Evolutionary conservation across 1,140 invertebrate genomes (phyloP).

Genomic region (Chymomyza costata): DNA sequence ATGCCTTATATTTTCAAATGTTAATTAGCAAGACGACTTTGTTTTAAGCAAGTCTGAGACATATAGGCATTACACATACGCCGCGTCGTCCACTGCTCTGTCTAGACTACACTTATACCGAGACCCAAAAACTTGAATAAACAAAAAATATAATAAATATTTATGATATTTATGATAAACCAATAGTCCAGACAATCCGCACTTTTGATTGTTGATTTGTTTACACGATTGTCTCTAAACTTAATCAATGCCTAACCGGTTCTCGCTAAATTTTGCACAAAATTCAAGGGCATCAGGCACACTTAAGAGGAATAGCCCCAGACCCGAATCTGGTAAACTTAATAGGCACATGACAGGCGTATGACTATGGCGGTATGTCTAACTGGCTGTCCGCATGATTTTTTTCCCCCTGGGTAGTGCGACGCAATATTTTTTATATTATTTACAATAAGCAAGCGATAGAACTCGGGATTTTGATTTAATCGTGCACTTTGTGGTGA

Average conservation of each 20-base stretch:
- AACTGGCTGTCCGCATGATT: too few relatives aligned
- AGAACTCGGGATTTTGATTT: too few relatives aligned
- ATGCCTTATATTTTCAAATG: too few relatives aligned
- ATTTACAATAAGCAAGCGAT: too few relatives aligned
- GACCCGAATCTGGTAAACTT: slow-evolving; percentile 14
- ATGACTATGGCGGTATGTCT: slow-evolving; percentile 37
- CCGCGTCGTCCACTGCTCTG: not conserved
- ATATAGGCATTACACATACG: slow-evolving; percentile 25
- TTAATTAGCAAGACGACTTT: slow-evolving; percentile 17
- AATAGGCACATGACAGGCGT: slow-evolving; percentile 64
- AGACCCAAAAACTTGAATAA: not conserved
- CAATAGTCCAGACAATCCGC: slow-evolving; percentile 37
- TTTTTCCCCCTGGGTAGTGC: slow-evolving; percentile 22
- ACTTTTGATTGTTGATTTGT: slow-evolving; percentile 37
- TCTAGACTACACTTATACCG: slow-evolving; percentile 15
- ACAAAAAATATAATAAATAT: slow-evolving; percentile 17
- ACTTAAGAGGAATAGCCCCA: not conserved
- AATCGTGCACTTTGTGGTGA: too few relatives aligned
- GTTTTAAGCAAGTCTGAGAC: not conserved
- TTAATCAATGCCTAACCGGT: slow-evolving; percentile 44
- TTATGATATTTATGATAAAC: slow-evolving; percentile 32
- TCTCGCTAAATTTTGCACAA: slow-evolving; percentile 37
- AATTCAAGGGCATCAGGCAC: slow-evolving; percentile 38
- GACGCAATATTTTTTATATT: too few relatives aligned
- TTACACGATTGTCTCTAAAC: slow-evolving; percentile 35